Base-by-base conservation (phyloP, 2,797 vertebrate species). In the Adrianichthys oophorus region DNA sequence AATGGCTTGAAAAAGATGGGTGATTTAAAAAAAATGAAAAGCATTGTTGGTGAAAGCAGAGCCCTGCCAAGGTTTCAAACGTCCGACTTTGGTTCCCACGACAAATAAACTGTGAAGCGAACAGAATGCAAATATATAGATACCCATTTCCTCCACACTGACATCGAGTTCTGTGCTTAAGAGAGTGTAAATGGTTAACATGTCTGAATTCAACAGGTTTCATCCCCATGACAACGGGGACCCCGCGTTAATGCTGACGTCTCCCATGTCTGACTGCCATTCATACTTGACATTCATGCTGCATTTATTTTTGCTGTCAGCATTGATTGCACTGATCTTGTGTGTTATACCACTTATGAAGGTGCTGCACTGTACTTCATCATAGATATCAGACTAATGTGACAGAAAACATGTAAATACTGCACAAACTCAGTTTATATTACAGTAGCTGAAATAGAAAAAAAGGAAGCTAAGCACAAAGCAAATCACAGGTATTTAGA, bases 381-480 rank as follows among this genome's bases (percentile, higher is more conserved):
- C 76, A 89, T 89, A 89, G 84, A 86, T 90, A 91, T 92, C 92
- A 92, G 89, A 92, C 92, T 65, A 59, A 43, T 58, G 69, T 70
- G 65, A 81, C 78, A 74, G 91, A 93, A 92, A 93, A 94, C 87
- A 90, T 93, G 93, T 93, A 94, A 93, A 95, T 96, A 94, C 91
- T 94, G 93, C 91, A 89, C 93, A 94, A 91, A 94, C 93, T 92
- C 90, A 91, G 90, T 92, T 91, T 95, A 95, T 95, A 92, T 94
- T 96, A 96, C 95, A 96, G 94, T 96, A 94, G 94, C 95, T 92
- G 93, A 91, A 92, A 94, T 93, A 95, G 76, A 74, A 75, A 77
- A 74, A 83, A 82, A 56, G 70, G 56, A 53, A 65, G 56, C 68
- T 54, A 56, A 80, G 84, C 62, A 86, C 77, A 85, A 82, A 82